Evolutionary conservation across 2,797 vertebrate species (phyloP).

Genomic region (Hippoglossus hippoglossus): DNA sequence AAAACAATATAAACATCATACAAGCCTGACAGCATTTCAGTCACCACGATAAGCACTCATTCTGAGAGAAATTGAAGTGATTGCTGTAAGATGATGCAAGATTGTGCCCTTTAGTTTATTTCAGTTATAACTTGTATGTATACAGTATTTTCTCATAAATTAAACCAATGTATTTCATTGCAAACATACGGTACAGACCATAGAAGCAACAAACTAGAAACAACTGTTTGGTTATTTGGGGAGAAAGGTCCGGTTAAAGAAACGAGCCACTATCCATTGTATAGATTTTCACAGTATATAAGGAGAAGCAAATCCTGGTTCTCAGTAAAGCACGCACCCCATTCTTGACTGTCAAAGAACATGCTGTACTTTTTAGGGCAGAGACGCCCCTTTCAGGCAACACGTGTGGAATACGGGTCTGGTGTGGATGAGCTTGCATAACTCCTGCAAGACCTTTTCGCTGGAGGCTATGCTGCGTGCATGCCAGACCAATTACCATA

Average conservation of each 20-base stretch:
- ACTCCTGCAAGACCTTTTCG: conserved; percentile 47
- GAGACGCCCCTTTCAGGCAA: conserved; percentile 51
- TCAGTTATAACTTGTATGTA: too few species aligned
- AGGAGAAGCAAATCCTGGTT: background rate
- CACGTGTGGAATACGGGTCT: conserved; percentile 38
- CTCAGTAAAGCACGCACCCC: background rate
- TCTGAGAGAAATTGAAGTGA: background rate
- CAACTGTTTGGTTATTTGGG: too few species aligned
- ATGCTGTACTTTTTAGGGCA: conserved; percentile 68
- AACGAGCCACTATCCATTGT: too few species aligned
- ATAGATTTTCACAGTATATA: too few species aligned
- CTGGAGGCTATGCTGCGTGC: conserved; percentile 28
- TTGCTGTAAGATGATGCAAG: too few species aligned
- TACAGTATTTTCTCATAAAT: background rate
- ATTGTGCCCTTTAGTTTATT: too few species aligned
- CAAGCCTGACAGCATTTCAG: conserved; percentile 22
- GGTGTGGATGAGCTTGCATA: conserved; percentile 54
- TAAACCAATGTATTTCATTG: too few species aligned
- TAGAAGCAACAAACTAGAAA: too few species aligned
- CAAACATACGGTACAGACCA: too few species aligned
- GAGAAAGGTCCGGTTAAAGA: too few species aligned
- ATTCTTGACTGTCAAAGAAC: conserved; percentile 54
- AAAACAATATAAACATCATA: conserved; percentile 38
- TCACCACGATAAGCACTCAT: conserved; percentile 4
- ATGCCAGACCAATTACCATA: conserved; percentile 16